These are phyloP conservation scores for Diplazon laetatorius DNA, from an alignment of 2,888 invertebrate species.

Conservation along the genomic window DNA sequence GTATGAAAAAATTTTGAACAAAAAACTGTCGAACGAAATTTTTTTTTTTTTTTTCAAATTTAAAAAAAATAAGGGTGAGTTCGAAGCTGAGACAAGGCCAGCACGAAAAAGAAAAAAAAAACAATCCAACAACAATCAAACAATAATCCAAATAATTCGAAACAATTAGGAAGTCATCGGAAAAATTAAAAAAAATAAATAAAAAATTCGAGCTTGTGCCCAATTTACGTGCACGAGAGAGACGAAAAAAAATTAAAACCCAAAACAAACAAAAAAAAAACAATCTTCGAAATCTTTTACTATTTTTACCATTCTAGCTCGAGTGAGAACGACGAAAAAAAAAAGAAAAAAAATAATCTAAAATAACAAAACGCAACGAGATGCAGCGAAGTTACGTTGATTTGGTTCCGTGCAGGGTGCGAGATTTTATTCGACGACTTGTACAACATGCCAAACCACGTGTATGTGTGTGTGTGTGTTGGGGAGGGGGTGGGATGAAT, in stretches of 20 bases:
- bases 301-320: constrained; percentile 40
- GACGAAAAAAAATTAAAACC: no score
- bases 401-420: constrained; percentile 83
- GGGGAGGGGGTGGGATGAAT: no score
- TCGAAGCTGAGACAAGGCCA: constrained; percentile 2
- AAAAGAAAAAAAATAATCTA: constrained; percentile 20
- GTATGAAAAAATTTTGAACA: no score
- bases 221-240: constrained; percentile 8
- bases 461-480: no score
- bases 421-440: constrained; percentile 75
- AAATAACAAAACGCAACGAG: constrained; percentile 67
- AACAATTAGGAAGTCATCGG: no score
- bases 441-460: constrained; percentile 64
- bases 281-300: constrained; percentile 30
- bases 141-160: no score
- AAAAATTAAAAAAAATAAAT: constrained; percentile 14
- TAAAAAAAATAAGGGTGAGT: background rate
- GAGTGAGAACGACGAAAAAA: constrained; percentile 37
- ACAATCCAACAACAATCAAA: no score
- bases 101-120: no score
- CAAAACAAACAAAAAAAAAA: no score
- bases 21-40: no score
- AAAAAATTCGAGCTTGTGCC: background rate
- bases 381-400: constrained; percentile 82
- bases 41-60: no score